Conservation (phyloP, 2,113 vertebrate genomes). For the Epinephelus moara region DNA sequence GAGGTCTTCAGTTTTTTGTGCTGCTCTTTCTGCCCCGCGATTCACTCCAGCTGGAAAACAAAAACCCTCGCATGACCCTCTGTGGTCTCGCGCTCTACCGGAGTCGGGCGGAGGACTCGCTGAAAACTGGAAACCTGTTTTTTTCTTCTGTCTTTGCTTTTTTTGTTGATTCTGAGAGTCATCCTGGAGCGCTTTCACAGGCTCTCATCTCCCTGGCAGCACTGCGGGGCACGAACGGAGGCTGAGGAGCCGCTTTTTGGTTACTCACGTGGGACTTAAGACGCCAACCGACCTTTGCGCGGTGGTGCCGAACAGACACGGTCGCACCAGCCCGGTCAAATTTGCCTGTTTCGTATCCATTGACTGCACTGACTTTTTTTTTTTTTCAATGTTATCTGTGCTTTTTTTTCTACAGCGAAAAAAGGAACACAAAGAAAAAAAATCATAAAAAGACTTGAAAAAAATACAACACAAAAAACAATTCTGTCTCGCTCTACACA, state of each 20-base stretch:
- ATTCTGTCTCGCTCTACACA: slow-evolving; percentile 79
- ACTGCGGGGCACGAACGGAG: slow-evolving; percentile 25
- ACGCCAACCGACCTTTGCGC: slow-evolving; percentile 50
- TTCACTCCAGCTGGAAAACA: slow-evolving; percentile 62
- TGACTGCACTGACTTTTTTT: slow-evolving; percentile 85
- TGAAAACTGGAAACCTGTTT: slow-evolving; percentile 63
- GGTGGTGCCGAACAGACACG: slow-evolving; percentile 59
- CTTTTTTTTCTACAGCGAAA: slow-evolving; percentile 80
- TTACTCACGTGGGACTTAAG: slow-evolving; percentile 65
- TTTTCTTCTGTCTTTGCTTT: slow-evolving; percentile 19
- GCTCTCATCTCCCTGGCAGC: slow-evolving; percentile 45
- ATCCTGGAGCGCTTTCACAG: slow-evolving; percentile 55
- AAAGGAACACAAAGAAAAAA: slow-evolving; percentile 74
- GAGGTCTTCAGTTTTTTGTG: slow-evolving; percentile 63
- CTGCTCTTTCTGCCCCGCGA: slow-evolving; percentile 65
- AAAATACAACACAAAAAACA: slow-evolving; percentile 74
- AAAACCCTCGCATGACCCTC: slow-evolving; percentile 50
- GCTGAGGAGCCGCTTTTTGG: slow-evolving; percentile 49
- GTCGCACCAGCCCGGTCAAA: slow-evolving; percentile 63
- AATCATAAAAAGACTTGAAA: slow-evolving; percentile 74
- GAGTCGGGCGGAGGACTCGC: slow-evolving; percentile 43
- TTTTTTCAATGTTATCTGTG: slow-evolving; percentile 82
- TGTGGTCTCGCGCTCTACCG: slow-evolving; percentile 38
- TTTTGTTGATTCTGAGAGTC: slow-evolving; percentile 68
- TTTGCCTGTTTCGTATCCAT: slow-evolving; percentile 85